Evolutionary conservation across 2,113 vertebrate species (phyloP), one percentile per base, ranked within the genome.

Genomic region (Alexandromys fortis): DNA sequence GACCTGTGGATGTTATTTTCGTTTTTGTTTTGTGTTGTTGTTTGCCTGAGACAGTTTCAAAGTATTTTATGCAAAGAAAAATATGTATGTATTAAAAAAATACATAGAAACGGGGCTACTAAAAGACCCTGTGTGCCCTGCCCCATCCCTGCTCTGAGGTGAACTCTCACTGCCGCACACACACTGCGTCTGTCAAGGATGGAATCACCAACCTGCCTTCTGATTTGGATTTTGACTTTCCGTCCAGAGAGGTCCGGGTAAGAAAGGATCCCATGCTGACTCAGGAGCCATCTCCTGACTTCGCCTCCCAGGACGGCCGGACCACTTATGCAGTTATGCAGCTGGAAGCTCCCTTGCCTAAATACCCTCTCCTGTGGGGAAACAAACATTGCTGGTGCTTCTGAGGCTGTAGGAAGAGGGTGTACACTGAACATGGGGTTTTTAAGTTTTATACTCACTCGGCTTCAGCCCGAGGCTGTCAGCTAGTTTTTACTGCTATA

Each of bases 351-450:
- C 72, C 45, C 12, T 52, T 52, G 49, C 22, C 0, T 87, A 47
- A 8, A 47, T 5, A 11, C 19, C 70, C 35, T 68, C 4, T 3
- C 35, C 79, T 24, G 11, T 14, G 14, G 26, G 5, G 14, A 9
- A 7, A 11, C 21, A 3, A 26, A 14, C 4, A 5, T 47, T 33
- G 12, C 30, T 13, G 1, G 0, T 6, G 5, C 68, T 38, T 28
- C 85, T 55, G 28, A 26, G 12, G 35, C 45, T 26, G 24, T 83
- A 14, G 61, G 1, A 8, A 7, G 2, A 52, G 1, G 35, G 28
- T 35, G 19, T 30, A 6, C 5, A 45, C 14, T 6, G 12, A 2
- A 22, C 3, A 0, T 1, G 52, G 17, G 0, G 10, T 2, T 68
- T 55, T 58, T 7, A 52, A 35, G 22, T 85, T 65, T 85, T 45